Base-by-base conservation (phyloP, 2,888 invertebrate species). In the Xestobium rufovillosum region DNA sequence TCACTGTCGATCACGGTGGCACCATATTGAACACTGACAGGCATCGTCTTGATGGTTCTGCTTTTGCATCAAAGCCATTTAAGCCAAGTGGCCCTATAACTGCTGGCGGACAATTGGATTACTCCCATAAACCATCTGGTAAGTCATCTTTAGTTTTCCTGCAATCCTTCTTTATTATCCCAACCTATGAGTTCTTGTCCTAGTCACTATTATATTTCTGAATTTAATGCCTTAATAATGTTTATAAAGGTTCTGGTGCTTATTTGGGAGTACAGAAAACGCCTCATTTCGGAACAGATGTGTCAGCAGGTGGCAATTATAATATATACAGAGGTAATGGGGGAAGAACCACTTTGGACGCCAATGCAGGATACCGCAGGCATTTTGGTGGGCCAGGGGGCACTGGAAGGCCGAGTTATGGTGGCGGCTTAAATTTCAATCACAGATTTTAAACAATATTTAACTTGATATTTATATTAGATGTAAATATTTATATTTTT, bases 51-150 rank as follows among this genome's bases (percentile, higher is more conserved):
- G 36, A 37, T 14, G 47, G 44, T 2, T 43, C 46, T 9, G 47
- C 35, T 10, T 46, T 38, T 16, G 42, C 41, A 3, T 19, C 31
- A 6, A 45, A 40, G 26, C 36, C 36, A 6, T 43, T 46, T 15
- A 34, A 32, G 17, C 39, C 36, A 10, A 31, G 36, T 13, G 47
- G 45, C 10, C 47, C 47, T n/a, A 26, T 36, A 19, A 45, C 47
- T 1, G 19, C 32, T 12, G 47, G 48, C 12, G 47, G 47, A 11
- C 11, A 14, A 10, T 27, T 50, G 9, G 45, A 48, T 25, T 50
- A 50, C 33, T 17, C 25, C 3, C 48, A 50, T 28, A 45, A 43
- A 41, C 48, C 45, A 8, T 40, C 47, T 30, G 39, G 42, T 44
- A 45, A 32, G 11, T n/a, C n/a, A n/a, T n/a, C n/a, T n/a, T n/a